Base-by-base conservation (phyloP, 2,113 vertebrate genomes). In the Myocastor coypus region DNA sequence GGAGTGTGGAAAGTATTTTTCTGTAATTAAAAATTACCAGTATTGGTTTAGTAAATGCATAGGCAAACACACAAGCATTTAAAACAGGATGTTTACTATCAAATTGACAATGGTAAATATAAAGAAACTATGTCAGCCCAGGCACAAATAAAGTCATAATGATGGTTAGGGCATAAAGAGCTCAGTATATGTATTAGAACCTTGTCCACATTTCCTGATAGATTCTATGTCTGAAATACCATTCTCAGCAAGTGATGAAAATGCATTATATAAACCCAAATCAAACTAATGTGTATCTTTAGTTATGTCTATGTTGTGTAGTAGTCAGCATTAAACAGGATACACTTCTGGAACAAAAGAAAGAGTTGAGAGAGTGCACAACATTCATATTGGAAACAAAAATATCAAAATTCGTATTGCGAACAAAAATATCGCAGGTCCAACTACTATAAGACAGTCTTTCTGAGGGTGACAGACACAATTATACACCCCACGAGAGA, bases 301-400 rank as follows among this genome's bases (percentile, higher is more conserved):
- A 46, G 46, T 46, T 46, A 46, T 46, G 46, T 46, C 46, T 8
- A 46, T 46, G 46, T 46, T 46, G 46, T 46, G 8, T 46, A 46
- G 46, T 46, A 46, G 46, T 46, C 46, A 46, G 46, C 46, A 46
- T 46, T 46, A 46, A 46, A 46, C 5, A 46, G 8, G 46, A 46
- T 46, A 46, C 46, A 46, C 8, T 46, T 46, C 46, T 46, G 46
- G 46, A 8, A 46, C 4, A 46, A 46, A 46, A 46, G 46, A 46
- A 81, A 87, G 28, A 85, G 40, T 10, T 32, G 20, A 34, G 42
- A 87, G 61, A 28, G 20, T 22, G 17, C 2, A 87, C 32, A 87
- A 84, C n/a, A n/a, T 57, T 87, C 88, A 94, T 59, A 88, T 73
- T 89, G 59, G 52, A 95, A 95, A 59, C 50, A 55, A 80, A 91